A percentile compares a stretch with the other conserved stretches of the same genome.
These are phyloP conservation scores for Pegoplata infirma DNA, from an alignment of 2,888 invertebrate species.

Conservation along the genomic window DNA sequence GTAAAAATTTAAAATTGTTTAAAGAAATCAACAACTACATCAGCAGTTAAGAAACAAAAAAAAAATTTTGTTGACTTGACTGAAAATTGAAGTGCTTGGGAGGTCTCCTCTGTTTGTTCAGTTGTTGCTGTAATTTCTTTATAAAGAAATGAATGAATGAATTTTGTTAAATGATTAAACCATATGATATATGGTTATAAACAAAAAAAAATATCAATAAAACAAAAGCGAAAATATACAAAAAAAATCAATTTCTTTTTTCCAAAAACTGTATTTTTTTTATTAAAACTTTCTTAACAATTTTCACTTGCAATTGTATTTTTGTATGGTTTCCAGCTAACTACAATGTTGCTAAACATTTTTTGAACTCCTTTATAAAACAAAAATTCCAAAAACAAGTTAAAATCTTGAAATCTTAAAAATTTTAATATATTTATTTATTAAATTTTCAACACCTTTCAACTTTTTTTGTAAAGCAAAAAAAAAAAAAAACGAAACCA, in stretches of 20 bases:
- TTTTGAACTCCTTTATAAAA: neutral
- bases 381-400: neutral
- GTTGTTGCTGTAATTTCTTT: conserved; percentile 12
- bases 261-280: neutral
- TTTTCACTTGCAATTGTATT: conserved; percentile 33
- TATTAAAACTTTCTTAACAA: conserved; percentile 25
- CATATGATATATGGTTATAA: conserved; percentile 31
- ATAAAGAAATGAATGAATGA: conserved; percentile 44
- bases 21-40: neutral
- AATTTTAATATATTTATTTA: conserved; percentile 50
- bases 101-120: conserved; percentile 40
- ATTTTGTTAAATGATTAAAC: conserved; percentile 32
- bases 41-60: conserved; percentile 14
- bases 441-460: conserved; percentile 58
- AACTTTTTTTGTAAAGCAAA: conserved; percentile 31
- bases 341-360: neutral
- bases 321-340: no score
- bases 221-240: neutral
- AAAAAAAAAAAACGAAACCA: conserved; percentile 23
- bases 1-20: neutral
- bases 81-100: conserved; percentile 38
- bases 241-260: neutral
- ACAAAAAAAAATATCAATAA: conserved; percentile 18
- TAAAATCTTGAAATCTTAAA: conserved; percentile 20
- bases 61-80: conserved; percentile 15